Conservation (phyloP, 2,113 vertebrate genomes). For the Cephalopholis sonnerati region DNA sequence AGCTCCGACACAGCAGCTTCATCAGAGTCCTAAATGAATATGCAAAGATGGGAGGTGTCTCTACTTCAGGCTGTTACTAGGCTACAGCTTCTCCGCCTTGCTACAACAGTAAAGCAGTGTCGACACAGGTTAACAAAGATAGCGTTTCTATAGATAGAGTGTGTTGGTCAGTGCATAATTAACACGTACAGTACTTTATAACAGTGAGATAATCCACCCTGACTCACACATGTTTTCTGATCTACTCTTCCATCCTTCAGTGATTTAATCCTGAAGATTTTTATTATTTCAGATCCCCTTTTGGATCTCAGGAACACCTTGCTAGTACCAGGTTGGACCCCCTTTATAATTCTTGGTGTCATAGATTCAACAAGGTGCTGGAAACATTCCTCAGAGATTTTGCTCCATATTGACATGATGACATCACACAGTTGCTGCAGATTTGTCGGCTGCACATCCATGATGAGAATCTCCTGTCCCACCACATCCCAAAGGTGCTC, state of each 20-base stretch:
- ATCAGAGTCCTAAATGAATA: neutral
- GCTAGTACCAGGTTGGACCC: too few relatives aligned
- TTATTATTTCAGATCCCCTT: neutral
- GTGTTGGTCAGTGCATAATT: neutral
- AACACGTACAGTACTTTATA: neutral
- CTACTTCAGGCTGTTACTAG: conserved; percentile 9
- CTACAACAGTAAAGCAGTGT: neutral
- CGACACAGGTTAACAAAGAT: neutral
- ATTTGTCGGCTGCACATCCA: too few relatives aligned
- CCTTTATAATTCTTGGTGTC: too few relatives aligned
- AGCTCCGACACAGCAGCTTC: neutral
- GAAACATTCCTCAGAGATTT: too few relatives aligned
- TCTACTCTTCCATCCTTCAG: neutral
- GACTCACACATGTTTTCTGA: neutral
- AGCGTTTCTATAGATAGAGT: neutral
- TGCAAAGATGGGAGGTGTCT: conserved; percentile 17
- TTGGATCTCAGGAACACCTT: neutral
- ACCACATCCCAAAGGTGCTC: too few relatives aligned
- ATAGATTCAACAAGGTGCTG: too few relatives aligned
- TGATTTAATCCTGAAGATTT: neutral
- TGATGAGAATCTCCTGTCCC: too few relatives aligned
- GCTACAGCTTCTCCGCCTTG: neutral
- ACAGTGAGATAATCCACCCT: neutral
- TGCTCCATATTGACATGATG: too few relatives aligned
- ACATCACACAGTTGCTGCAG: too few relatives aligned